A percentile compares a stretch with the other conserved stretches of the same genome.
These are phyloP conservation scores for Pangasius djambal DNA, from an alignment of 2,797 vertebrate species.

Conservation along the genomic window DNA sequence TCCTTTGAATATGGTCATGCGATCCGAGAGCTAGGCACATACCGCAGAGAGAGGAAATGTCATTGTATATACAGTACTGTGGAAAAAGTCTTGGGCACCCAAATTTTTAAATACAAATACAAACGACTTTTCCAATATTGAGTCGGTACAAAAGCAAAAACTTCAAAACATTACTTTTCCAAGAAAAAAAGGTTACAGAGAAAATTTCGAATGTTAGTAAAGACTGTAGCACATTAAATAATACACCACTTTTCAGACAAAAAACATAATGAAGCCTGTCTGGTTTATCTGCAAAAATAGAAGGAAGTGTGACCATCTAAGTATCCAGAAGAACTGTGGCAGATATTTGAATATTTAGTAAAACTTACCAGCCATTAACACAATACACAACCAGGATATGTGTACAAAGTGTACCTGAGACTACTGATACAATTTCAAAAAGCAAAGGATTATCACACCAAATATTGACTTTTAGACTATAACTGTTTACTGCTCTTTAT, in stretches of 20 bases:
- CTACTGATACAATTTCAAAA: not conserved
- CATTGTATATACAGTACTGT: not conserved
- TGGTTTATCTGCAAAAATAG: not conserved
- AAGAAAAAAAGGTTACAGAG: too few relatives aligned
- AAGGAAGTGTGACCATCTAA: not conserved
- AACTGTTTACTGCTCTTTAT: not conserved
- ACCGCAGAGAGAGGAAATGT: not conserved
- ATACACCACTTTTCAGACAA: not conserved
- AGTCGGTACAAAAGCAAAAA: not conserved
- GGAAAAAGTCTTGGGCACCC: not conserved
- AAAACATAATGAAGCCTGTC: not conserved
- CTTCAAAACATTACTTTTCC: not conserved
- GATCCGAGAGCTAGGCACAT: not conserved
- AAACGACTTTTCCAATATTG: too few relatives aligned
- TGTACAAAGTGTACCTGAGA: not conserved
- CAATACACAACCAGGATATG: too few relatives aligned
- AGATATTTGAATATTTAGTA: not conserved
- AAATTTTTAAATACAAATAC: not conserved
- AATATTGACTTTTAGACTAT: not conserved
- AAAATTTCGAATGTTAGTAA: not conserved
- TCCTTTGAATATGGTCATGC: slow-evolving; percentile 15
- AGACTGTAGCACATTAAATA: not conserved
- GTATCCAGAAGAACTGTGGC: not conserved
- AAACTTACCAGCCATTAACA: not conserved
- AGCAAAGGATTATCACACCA: not conserved